A percentile compares a stretch with the other conserved stretches of the same genome.
Evolutionary conservation across 2,113 vertebrate species (phyloP).

Genomic region (Pelodiscus sinensis): DNA sequence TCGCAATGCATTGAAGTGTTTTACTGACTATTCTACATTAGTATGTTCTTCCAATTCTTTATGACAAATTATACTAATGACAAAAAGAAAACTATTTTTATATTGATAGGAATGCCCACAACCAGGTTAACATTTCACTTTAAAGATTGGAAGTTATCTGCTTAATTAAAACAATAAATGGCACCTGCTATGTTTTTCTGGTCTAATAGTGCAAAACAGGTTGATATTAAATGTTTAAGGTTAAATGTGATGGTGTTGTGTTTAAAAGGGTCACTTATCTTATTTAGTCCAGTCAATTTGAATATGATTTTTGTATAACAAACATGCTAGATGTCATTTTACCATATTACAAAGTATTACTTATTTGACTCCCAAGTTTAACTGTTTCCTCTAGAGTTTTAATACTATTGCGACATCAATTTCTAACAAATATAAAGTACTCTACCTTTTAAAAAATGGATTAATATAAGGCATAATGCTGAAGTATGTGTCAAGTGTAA

Average conservation of each 20-base stretch:
- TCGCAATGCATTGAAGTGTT: slow-evolving; percentile 39
- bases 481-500: slow-evolving; percentile 93
- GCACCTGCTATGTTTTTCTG: background rate
- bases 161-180: slow-evolving; percentile 6
- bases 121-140: no score
- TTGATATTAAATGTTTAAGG: background rate
- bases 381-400: slow-evolving; percentile 80
- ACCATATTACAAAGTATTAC: slow-evolving; percentile 18
- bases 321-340: slow-evolving; percentile 27
- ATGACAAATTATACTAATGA: slow-evolving; percentile 15
- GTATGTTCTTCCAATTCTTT: background rate
- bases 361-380: slow-evolving; percentile 78
- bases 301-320: background rate
- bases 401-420: slow-evolving; percentile 84
- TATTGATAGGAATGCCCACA: background rate
- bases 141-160: background rate
- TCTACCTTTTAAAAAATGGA: slow-evolving; percentile 87
- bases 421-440: slow-evolving; percentile 84
- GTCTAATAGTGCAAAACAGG: background rate
- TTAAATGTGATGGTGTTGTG: background rate
- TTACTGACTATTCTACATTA: slow-evolving; percentile 2
- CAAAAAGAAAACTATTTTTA: background rate
- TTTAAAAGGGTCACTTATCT: no score
- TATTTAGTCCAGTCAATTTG: background rate
- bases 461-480: slow-evolving; percentile 90